Evolutionary conservation across 2,888 invertebrate species (phyloP).

Genomic region (Biston betularia): DNA sequence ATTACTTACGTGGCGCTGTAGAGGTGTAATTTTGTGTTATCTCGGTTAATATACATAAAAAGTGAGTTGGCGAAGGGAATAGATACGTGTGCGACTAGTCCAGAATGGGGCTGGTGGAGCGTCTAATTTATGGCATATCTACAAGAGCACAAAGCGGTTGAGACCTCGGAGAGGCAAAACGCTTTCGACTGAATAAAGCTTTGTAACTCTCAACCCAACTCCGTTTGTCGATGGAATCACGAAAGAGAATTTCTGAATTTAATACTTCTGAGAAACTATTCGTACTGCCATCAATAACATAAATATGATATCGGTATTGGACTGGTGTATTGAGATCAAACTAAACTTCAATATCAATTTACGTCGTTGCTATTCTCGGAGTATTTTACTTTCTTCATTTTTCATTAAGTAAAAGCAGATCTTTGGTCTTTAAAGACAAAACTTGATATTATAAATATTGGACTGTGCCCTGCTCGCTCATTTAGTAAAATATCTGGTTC

Average conservation of each 20-base stretch:
- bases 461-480: too few species aligned
- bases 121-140: constrained; percentile 46
- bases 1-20: constrained; percentile 42
- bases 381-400: neutral
- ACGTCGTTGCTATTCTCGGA: neutral
- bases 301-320: neutral
- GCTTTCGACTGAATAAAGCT: constrained; percentile 38
- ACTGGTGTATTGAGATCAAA: constrained; percentile 6
- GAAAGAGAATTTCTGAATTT: constrained; percentile 33
- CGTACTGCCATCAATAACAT: constrained; percentile 14
- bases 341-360: constrained; percentile 4
- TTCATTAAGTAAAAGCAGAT: too few species aligned
- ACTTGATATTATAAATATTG: too few species aligned
- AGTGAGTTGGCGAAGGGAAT: constrained; percentile 33
- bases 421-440: too few species aligned
- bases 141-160: constrained; percentile 39
- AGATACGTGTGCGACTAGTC: constrained; percentile 38
- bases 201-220: constrained; percentile 31
- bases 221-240: constrained; percentile 42
- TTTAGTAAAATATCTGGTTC: too few species aligned
- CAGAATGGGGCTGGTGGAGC: constrained; percentile 36
- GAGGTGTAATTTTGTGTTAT: constrained; percentile 33
- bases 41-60: constrained; percentile 30
- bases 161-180: constrained; percentile 35
- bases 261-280: constrained; percentile 30